Percentiles rank a stretch among this genome's conserved stretches.
Evolutionary conservation across 37 sponge, comb jelly and placozoan genomes (phyloP).

Genomic region (Halichondria panicea): DNA sequence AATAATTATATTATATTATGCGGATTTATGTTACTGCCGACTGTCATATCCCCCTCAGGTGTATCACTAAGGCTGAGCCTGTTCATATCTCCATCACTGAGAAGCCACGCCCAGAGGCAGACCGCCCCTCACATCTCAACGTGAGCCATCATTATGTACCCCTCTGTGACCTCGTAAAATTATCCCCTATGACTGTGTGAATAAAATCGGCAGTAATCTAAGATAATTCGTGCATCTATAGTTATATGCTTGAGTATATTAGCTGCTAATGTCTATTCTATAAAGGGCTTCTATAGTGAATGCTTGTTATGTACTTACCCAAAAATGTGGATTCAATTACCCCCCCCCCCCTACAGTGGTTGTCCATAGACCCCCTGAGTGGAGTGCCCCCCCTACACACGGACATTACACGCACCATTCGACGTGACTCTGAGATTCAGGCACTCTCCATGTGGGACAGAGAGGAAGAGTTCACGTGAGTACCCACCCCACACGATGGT

Average conservation of each 20-base stretch:
- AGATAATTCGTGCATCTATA: neutral
- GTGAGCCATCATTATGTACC: conserved; percentile 8
- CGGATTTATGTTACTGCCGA: neutral
- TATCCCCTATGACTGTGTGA: too few relatives aligned
- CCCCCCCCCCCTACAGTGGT: conserved; percentile 37
- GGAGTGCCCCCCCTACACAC: conserved; percentile 46
- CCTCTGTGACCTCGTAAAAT: too few relatives aligned
- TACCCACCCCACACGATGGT: neutral
- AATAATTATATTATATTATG: too few relatives aligned
- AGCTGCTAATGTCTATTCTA: neutral
- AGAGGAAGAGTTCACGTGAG: conserved; percentile 47
- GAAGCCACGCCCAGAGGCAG: conserved; percentile 23
- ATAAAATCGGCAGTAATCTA: too few relatives aligned
- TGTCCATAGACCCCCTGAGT: conserved; percentile 53
- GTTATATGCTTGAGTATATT: too few relatives aligned
- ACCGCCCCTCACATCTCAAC: conserved; percentile 26
- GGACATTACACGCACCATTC: conserved; percentile 11
- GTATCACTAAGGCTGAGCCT: conserved; percentile 49
- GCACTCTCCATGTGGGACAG: conserved; percentile 64
- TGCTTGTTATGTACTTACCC: too few relatives aligned
- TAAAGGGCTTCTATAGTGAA: too few relatives aligned
- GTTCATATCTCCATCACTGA: conserved; percentile 50
- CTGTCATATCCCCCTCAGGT: conserved; percentile 7
- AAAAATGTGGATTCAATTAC: too few relatives aligned
- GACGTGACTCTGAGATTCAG: conserved; percentile 12